Conservation (phyloP, 92 coral and sea anemone genomes). For the Porites lobata region DNA sequence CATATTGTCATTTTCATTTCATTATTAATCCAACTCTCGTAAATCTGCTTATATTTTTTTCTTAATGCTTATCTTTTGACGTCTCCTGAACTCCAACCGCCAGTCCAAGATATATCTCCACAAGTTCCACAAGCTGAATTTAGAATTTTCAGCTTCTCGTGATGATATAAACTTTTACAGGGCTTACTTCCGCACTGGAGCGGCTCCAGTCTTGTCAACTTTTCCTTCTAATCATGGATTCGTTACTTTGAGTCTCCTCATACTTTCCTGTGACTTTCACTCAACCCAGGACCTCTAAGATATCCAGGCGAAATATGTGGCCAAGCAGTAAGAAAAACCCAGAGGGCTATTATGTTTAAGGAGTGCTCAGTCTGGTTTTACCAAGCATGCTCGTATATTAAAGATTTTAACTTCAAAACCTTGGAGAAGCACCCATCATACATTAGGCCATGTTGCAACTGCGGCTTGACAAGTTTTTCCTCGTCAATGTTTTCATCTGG, state of each 20-base stretch:
- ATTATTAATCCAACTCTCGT: no score
- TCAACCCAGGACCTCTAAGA: conserved; percentile 7
- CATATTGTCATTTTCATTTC: no score
- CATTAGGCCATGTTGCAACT: background rate
- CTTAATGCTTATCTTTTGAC: no score
- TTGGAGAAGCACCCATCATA: background rate
- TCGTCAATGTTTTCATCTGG: background rate
- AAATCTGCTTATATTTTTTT: no score
- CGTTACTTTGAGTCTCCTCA: background rate
- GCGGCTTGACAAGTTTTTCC: no score
- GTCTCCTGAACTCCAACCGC: no score
- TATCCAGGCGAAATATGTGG: no score
- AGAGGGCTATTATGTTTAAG: background rate
- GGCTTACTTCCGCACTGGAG: background rate
- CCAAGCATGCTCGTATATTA: background rate
- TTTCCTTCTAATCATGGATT: conserved; percentile 17
- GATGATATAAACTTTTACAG: no score
- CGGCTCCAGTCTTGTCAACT: conserved; percentile 13
- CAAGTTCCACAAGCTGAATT: no score
- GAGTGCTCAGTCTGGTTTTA: background rate
- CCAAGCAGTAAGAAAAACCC: background rate
- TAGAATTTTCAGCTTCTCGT: no score
- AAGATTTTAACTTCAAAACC: background rate
- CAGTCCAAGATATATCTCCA: no score
- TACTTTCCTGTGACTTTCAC: conserved; percentile 4